Base-by-base conservation (phyloP, 1,140 invertebrate species). In the Drosophila sechellia region DNA sequence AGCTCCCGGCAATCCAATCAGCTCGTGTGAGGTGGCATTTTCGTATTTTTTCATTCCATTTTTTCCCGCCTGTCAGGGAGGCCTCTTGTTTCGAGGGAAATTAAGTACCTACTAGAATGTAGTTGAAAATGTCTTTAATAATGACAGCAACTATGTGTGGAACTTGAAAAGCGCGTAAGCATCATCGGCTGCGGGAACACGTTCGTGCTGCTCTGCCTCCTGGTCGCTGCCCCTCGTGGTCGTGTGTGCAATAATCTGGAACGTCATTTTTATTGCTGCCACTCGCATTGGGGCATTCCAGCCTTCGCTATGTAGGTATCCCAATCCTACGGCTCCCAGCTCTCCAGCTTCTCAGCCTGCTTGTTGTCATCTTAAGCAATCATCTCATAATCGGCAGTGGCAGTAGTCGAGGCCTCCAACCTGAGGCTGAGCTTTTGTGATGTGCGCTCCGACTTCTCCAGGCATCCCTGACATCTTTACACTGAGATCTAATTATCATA, bases 61-160 rank as follows among this genome's bases (percentile, higher is more conserved):
- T 60, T 8, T 42, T 27, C 20, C 43, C 43, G 50, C 66, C 66
- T 56, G 49, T 71, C 46, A 58, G 39, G 55, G 54, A 60, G 55
- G 64, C 68, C 65, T 66, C 54, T 70, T 72, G 52, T 74, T 64
- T 77, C 68, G 61, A 77, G 68, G 80, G 68, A 89, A 89, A 89
- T 90, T 89, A 89, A 89, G 84, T 89, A 89, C 84, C 85, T 74
- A 89, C 85, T 90, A 90, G 80, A 90, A 90, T 90, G 85, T 90
- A 90, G 83, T 90, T 84, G 87, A 90, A 87, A 90, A 90, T 90
- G 87, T 90, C 83, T 90, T 90, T 90, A 90, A 90, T 90, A 90
- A 90, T 90, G 87, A 90, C 87, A 90, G 87, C 83, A 90, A 69
- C 83, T 90, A 90, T 90, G 89, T 84, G 89, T 79, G 89, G 83